Base-by-base conservation (phyloP, 2,113 vertebrate genomes). In the Uria aalge region DNA sequence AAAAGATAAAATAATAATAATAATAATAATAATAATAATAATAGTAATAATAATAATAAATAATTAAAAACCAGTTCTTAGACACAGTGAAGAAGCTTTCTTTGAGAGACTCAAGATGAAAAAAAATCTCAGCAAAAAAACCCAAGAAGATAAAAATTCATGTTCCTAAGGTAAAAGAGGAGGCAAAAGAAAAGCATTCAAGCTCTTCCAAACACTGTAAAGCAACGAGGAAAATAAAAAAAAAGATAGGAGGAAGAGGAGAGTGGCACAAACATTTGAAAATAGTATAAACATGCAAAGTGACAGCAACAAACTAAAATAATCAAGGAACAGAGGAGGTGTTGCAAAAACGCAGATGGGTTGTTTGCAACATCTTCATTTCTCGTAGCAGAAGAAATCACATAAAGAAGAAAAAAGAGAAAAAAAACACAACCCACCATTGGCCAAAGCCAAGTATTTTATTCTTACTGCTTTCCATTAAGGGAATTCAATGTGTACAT, bases 271-370 rank as follows among this genome's bases (percentile, higher is more conserved):
- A 93, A 88, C 67, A 88, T 76, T 95, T 94, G 86, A 76, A 95
- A 93, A 93, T 45, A 64, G 23, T 68, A 82, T 86, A 86, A 85
- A 90, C 78, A 47, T 79, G n/a, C 68, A 30, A 73, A 96, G 36
- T 86, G 56, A 85, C 81, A 95, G 52, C 82, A 95, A 90, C 81
- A 94, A 95, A 69, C 85, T 79, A 84, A 95, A 96, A 90, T 73
- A 90, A 90, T 85, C 78, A 45, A 77, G 85, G 57, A 83, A 89
- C 66, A 93, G 93, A 93, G 90, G 85, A 88, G 90, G 82, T 90
- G 78, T 88, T 83, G 78, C 81, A 73, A 67, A 95, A 93, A 66
- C 6, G n/a, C 90, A 92, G 79, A 74, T 77, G 85, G 67, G 68
- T 93, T 83, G 53, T 86, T 93, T 67, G 55, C 72, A 93, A 87